Percentiles rank a stretch among this genome's conserved stretches.
Conservation (phyloP, 2,888 invertebrate species). For the Chrysolina haemoptera region DNA sequence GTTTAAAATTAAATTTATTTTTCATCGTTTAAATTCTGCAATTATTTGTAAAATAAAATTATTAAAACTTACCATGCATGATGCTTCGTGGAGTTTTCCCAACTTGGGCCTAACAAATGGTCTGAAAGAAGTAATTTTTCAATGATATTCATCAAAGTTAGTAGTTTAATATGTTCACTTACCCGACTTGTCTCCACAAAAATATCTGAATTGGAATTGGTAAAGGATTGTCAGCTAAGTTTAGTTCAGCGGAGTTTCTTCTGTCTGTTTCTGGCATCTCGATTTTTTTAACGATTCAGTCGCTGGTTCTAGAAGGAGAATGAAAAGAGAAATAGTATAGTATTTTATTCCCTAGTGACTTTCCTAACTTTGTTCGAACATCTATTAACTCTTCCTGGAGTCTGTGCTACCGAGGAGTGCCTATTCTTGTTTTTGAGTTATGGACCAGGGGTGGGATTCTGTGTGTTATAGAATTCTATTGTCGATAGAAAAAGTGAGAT, state of each 20-base stretch:
- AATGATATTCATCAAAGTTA: neutral
- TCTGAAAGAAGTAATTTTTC: slow-evolving; percentile 72
- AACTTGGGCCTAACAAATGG: slow-evolving; percentile 96
- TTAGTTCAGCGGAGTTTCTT: slow-evolving; percentile 72
- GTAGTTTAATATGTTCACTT: slow-evolving; percentile 46
- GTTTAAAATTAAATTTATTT: neutral
- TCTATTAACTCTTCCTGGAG: no score
- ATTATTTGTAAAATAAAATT: neutral
- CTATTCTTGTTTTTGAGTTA: no score
- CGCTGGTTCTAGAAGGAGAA: no score
- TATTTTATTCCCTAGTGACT: no score
- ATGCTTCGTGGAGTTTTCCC: slow-evolving; percentile 96
- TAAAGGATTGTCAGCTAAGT: slow-evolving; percentile 82
- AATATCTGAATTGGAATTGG: slow-evolving; percentile 98
- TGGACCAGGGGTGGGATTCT: no score
- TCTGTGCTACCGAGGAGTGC: no score
- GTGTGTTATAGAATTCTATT: no score
- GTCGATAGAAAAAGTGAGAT: no score
- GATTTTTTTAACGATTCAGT: neutral
- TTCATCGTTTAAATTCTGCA: no score
- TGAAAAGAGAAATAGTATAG: no score
- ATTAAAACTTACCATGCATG: slow-evolving; percentile 88
- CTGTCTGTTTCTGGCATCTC: slow-evolving; percentile 68
- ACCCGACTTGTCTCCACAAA: slow-evolving; percentile 96
- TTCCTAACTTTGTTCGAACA: no score